Conservation (phyloP, 2,113 vertebrate species). For the Mohoua ochrocephala region DNA sequence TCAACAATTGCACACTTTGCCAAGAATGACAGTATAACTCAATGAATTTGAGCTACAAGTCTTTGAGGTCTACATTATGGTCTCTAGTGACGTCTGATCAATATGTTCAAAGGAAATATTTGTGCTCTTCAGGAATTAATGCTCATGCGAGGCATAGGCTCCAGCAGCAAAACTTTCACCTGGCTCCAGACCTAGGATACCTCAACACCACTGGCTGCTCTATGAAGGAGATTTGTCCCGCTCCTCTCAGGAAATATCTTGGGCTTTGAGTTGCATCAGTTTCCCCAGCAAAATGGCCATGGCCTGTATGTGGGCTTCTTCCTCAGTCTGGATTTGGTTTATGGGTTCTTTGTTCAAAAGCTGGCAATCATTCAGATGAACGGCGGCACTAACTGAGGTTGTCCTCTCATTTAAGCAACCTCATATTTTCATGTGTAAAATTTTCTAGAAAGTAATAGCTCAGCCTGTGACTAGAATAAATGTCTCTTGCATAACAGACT, state of each 20-base stretch:
- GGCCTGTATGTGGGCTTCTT: not conserved
- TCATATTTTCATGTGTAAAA: not conserved
- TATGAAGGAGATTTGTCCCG: not conserved
- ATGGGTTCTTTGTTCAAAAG: not conserved
- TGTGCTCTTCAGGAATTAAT: not conserved
- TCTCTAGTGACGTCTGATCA: not conserved
- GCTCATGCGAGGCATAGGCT: not conserved
- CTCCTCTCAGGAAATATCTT: not conserved
- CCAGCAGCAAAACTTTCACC: not conserved
- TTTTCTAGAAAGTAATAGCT: not conserved
- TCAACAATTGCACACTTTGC: not conserved
- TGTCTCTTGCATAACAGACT: not conserved
- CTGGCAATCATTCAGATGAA: not conserved
- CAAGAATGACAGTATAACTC: not conserved
- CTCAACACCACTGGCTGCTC: accelerated
- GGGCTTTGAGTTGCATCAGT: not conserved
- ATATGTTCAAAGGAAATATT: not conserved
- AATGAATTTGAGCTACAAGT: not conserved
- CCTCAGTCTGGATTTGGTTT: not conserved
- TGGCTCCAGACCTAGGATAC: not conserved
- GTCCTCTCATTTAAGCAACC: not conserved
- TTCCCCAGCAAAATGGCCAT: not conserved
- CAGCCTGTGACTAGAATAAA: not conserved
- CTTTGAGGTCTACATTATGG: not conserved
- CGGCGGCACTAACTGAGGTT: not conserved